Evolutionary conservation across 2,888 invertebrate species (phyloP), one percentile per base, ranked within the genome.

Genomic region (Drosophila macrospina): DNA sequence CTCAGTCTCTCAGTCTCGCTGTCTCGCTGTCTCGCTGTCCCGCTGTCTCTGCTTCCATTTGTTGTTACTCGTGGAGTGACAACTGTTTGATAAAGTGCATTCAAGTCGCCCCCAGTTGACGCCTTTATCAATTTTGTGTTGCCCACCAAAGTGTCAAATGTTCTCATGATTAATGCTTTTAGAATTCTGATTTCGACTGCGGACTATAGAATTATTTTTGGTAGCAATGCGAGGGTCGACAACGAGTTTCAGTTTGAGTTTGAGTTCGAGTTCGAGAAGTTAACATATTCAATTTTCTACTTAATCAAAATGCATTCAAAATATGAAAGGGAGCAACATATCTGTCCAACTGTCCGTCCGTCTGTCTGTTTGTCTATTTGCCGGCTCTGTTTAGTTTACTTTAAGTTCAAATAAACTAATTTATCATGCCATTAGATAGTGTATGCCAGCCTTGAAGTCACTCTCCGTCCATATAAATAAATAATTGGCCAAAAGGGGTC

Each of bases 371-470:
- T 60, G 67, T 64, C 44, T 13, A 13, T 28, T 62, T 60, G 67
- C 61, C 42, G 54, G 39, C 32, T 36, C 36, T 60, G 34, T 45
- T 70, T 59, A 66, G 85, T 75, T 81, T 80, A 78, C 65, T 86
- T 83, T 71, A 70, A 75, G 77, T 74, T 72, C 72, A 88, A 82
- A 69, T 74, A 72, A 77, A 77, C 83, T 86, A 83, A 88, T 82
- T 85, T 82, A 86, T 83, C 83, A 86, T 68, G 69, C 67, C 85
- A 84, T 84, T 87, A 86, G 85, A 82, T 84, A 70, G 85, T 78
- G 65, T 24, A 20, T 47, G 62, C 55, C 39, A 80, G 83, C 83
- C 83, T 87, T 87, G 83, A 70, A 78, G 64, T 69, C 69, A 73
- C 50, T 52, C 62, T 51, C 32, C 20, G 54, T 28, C 16, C 56